A percentile compares a stretch with the other conserved stretches of the same genome.
Evolutionary conservation across 2,113 vertebrate genomes (phyloP).

Genomic region (Scartelaos histophorus): DNA sequence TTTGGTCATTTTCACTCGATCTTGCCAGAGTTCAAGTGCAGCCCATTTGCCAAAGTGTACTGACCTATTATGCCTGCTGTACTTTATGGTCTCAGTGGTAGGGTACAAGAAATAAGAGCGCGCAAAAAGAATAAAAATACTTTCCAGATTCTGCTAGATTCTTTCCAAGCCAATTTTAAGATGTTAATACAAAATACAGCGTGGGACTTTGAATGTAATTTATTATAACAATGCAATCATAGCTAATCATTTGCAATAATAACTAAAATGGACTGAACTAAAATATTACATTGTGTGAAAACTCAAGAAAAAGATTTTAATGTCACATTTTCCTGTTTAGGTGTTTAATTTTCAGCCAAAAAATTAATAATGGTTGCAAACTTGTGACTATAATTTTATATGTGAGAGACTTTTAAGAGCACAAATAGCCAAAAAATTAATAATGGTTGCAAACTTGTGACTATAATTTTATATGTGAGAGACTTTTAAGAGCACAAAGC

Average conservation of each 20-base stretch:
- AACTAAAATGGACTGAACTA: neutral
- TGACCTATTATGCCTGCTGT: conserved; percentile 3
- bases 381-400: too few species aligned
- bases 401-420: too few species aligned
- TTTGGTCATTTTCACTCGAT: conserved; percentile 24
- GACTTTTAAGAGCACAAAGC: too few species aligned
- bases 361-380: too few species aligned
- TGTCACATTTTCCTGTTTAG: too few species aligned
- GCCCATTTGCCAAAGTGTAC: neutral
- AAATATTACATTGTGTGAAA: too few species aligned
- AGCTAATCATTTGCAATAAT: too few species aligned
- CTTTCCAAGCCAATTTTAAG: neutral
- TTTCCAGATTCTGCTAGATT: neutral
- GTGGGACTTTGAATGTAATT: neutral
- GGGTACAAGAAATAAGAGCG: neutral
- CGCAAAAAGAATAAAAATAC: neutral
- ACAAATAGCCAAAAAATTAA: too few species aligned
- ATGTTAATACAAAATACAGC: neutral
- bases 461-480: too few species aligned
- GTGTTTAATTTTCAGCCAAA: too few species aligned
- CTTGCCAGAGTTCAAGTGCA: conserved; percentile 12
- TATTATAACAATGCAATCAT: neutral
- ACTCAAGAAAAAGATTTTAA: too few species aligned
- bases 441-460: too few species aligned
- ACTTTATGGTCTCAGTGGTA: neutral